A percentile compares a stretch with the other conserved stretches of the same genome.
These are phyloP conservation scores for Cryptotermes secundus DNA, from an alignment of 1,140 invertebrate genomes.

Conservation along the genomic window DNA sequence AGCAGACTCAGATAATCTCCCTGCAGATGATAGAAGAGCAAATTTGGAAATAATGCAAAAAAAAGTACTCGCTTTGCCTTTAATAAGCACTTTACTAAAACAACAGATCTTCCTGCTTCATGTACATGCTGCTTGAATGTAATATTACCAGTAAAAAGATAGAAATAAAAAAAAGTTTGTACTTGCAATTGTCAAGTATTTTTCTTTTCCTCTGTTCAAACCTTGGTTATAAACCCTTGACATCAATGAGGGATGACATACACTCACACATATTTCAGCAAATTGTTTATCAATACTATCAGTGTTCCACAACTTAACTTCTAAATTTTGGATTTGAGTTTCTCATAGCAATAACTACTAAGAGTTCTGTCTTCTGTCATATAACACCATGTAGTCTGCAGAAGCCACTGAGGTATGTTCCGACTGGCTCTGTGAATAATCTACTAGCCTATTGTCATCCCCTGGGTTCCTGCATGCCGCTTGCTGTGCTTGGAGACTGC, in stretches of 20 bases:
- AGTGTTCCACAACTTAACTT: not conserved
- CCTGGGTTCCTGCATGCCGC: too few relatives aligned
- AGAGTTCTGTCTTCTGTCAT: not conserved
- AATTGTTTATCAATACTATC: not conserved
- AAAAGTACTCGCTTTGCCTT: not conserved
- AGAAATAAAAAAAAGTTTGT: not conserved
- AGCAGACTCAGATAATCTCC: too few relatives aligned
- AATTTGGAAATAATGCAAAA: too few relatives aligned
- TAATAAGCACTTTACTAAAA: not conserved
- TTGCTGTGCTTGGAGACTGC: too few relatives aligned
- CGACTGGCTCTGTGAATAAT: too few relatives aligned
- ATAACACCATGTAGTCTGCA: not conserved
- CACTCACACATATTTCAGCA: too few relatives aligned
- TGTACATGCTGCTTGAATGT: too few relatives aligned
- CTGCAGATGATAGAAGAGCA: too few relatives aligned
- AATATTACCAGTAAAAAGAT: not conserved
- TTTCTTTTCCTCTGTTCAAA: not conserved
- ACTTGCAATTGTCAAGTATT: not conserved
- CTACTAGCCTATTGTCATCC: too few relatives aligned
- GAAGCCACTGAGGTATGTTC: too few relatives aligned
- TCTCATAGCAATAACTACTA: not conserved
- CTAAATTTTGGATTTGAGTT: not conserved
- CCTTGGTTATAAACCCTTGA: too few relatives aligned
- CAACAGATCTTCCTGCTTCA: not conserved
- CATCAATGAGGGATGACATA: too few relatives aligned